Base-by-base conservation (phyloP, 1,140 invertebrate genomes). In the Hyles euphorbiae region DNA sequence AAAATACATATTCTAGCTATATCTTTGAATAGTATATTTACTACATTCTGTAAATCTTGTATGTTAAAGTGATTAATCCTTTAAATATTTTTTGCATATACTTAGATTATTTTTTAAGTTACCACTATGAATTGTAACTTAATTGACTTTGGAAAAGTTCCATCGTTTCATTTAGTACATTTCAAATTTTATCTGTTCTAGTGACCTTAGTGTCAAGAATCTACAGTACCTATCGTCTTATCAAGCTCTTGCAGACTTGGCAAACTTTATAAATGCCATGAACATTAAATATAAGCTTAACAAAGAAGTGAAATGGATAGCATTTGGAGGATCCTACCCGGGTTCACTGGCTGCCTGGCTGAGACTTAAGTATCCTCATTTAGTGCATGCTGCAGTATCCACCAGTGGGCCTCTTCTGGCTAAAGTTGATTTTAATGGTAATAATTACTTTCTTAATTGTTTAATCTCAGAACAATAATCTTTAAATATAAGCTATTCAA, bases 251-350 rank as follows among this genome's bases (percentile, higher is more conserved):
- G 95, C 94, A 9, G 97, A 98, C 89, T 87, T 98, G 51, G 96
- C 96, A 0, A 90, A 91, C 58, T 98, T 98, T 74, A 95, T 97
- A 34, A 69, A 81, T 52, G 90, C 83, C 49, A 95, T 95, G 91
- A 94, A 93, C 70, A 60, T 83, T 5, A 81, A 92, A 67, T 92
- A 94, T 60, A 91, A 93, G 34, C 83, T 97, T 45, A 82, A 87
- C 0, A 72, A 77, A 8, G 76, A 90, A 22, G 91, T 92, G n/a
- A 97, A 96, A 89, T 98, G 96, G 95, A 94, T 99, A 60, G 93
- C 93, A 2, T 98, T 98, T 85, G 97, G 98, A 34, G 97, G 97
- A 2, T 98, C 96, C 0, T 99, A 99, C 87, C 94, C 97, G 3
- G 97, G 97, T 50, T 95, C 95, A 3, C 84, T 98, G 47, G 95